phyloP scores from a whole-genome alignment of 2,888 invertebrate genomes.

The Troides helena region DNA sequence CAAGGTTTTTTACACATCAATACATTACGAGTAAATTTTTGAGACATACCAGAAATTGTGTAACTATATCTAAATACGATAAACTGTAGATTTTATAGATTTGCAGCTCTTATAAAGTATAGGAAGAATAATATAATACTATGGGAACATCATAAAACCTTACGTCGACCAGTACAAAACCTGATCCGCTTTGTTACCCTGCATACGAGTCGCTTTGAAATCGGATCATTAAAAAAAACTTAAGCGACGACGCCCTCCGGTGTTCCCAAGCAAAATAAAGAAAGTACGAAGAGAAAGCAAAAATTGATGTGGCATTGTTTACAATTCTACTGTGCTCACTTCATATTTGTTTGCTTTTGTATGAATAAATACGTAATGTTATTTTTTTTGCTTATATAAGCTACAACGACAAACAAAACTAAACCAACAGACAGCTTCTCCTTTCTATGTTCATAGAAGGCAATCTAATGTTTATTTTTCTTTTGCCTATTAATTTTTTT shows the following conservation, averaged over 20 bases:
- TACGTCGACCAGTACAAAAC: slow-evolving; percentile 13
- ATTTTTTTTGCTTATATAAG: slow-evolving; percentile 1
- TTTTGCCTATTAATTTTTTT: too few species aligned
- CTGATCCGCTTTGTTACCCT: slow-evolving; percentile 26
- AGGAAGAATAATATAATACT: slow-evolving; percentile 5
- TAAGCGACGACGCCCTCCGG: slow-evolving; percentile 26
- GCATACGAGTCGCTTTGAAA: slow-evolving; percentile 23
- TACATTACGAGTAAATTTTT: too few species aligned
- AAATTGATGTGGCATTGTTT: slow-evolving; percentile 30
- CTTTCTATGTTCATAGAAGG: background rate
- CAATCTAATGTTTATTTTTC: background rate
- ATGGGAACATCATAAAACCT: slow-evolving; percentile 7
- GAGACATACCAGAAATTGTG: too few species aligned
- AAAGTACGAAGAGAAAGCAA: slow-evolving; percentile 28
- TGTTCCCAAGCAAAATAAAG: slow-evolving; percentile 28
- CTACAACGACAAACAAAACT: background rate
- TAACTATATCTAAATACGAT: too few species aligned
- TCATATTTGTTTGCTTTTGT: slow-evolving; percentile 6
- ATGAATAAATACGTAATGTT: slow-evolving; percentile 1
- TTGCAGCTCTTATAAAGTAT: background rate
- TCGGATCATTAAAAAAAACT: slow-evolving; percentile 26
- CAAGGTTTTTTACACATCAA: too few species aligned
- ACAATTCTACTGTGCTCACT: slow-evolving; percentile 14
- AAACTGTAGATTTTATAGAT: too few species aligned
- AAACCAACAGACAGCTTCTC: background rate